Percentiles rank a stretch among this genome's conserved stretches.
These are phyloP conservation scores for Percopsis omiscomaycus DNA, from an alignment of 2,797 vertebrate genomes.

Conservation along the genomic window DNA sequence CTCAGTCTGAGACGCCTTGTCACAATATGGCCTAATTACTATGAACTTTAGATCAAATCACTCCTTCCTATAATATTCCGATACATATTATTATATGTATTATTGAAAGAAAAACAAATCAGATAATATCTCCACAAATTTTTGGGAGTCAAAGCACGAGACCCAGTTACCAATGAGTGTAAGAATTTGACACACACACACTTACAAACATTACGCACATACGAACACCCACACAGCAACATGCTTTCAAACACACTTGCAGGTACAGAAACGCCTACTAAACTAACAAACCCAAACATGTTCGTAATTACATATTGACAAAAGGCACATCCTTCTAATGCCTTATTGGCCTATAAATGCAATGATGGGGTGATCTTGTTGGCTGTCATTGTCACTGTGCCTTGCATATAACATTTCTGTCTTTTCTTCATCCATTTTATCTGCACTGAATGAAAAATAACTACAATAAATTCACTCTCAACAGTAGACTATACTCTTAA, in stretches of 20 bases:
- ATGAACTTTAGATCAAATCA: no score
- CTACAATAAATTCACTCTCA: conserved; percentile 36
- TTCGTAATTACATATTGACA: conserved; percentile 7
- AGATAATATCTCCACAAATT: background rate
- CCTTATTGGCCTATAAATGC: conserved; percentile 39
- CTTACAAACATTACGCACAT: conserved; percentile 1
- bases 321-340: conserved; percentile 54
- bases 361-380: conserved; percentile 17
- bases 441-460: conserved; percentile 48
- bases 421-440: conserved; percentile 46
- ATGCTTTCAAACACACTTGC: conserved; percentile 9
- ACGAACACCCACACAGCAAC: conserved; percentile 25
- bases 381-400: conserved; percentile 45
- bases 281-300: conserved; percentile 16
- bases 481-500: background rate
- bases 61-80: no score
- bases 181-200: background rate
- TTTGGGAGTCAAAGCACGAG: background rate
- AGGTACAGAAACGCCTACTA: conserved; percentile 11
- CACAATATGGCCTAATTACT: background rate
- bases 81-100: no score
- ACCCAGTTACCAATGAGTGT: background rate
- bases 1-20: conserved; percentile 3
- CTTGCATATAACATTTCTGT: conserved; percentile 50
- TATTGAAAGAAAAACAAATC: background rate